Conservation (phyloP, 1,140 invertebrate species). For the Micrasema longulum region DNA sequence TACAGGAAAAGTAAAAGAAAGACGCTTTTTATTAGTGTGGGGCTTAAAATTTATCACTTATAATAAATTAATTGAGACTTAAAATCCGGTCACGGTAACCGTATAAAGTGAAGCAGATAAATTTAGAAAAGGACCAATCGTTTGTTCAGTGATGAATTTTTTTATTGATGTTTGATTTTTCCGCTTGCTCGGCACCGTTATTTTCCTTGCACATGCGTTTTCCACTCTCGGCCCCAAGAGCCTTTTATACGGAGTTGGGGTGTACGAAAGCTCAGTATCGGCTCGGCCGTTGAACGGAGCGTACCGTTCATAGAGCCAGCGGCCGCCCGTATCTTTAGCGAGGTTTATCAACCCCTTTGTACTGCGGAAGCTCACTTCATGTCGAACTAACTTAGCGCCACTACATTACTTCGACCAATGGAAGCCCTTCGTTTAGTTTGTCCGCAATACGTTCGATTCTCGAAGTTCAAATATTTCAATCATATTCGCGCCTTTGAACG, state of each 20-base stretch:
- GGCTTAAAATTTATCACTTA: too few species aligned
- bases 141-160: neutral
- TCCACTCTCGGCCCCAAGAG: neutral
- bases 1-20: too few species aligned
- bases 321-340: slow-evolving; percentile 28
- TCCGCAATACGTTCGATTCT: slow-evolving; percentile 37
- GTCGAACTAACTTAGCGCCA: slow-evolving; percentile 14
- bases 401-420: slow-evolving; percentile 19
- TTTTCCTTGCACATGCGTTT: slow-evolving; percentile 5
- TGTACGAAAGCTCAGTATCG: slow-evolving; percentile 26
- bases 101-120: neutral
- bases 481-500: neutral
- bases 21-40: too few species aligned
- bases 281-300: slow-evolving; percentile 35
- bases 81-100: slow-evolving; percentile 2
- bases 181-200: slow-evolving; percentile 7
- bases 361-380: slow-evolving; percentile 32
- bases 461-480: slow-evolving; percentile 30
- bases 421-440: slow-evolving; percentile 21
- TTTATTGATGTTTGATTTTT: neutral
- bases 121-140: neutral
- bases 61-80: too few species aligned
- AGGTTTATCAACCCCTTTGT: slow-evolving; percentile 34
- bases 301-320: slow-evolving; percentile 22
- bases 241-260: slow-evolving; percentile 29